Base-by-base conservation (phyloP, 2,113 vertebrate genomes). In the Chascanopsetta lugubris region DNA sequence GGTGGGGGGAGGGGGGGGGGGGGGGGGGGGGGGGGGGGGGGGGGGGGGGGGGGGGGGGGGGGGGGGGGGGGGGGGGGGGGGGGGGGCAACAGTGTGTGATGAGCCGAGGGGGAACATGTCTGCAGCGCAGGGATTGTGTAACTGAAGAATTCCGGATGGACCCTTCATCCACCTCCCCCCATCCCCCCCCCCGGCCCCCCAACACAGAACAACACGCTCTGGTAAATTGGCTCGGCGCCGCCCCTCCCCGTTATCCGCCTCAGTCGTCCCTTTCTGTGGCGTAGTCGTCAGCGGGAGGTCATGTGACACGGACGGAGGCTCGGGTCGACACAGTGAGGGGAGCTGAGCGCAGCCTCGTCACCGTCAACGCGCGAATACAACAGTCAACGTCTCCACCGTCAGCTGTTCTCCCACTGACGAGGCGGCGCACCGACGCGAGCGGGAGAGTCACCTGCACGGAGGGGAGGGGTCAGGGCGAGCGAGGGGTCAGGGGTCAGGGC, bases 181-280 rank as follows among this genome's bases (percentile, higher is more conserved):
- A 62, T 59, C 15, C 8, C 22, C 46, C 24, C 48, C 24, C 15
- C 18, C 3, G 29, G 29, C 5, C 5, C 29, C 29, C 29, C 5
- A 8, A 5, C 29, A 30, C 5, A 30, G 29, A 30, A 30, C 5
- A 30, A 30, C 29, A 30, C 29, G 8, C 29, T 30, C 4, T 30
- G 5, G 4, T 8, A 30, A 30, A 30, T 30, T 30, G 29, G 29
- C 29, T 30, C 4, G 5, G 29, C 5, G 29, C 29, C 29, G 8
- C 29, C 5, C 8, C 8, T 8, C 8, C 29, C 29, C 29, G n/a
- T n/a, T n/a, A n/a, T 69, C 48, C 32, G 46, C 68, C 47, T 78
- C 84, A 77, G 80, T 73, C 55, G 74, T 67, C 42, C 61, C 58
- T 72, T 84, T 86, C 56, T 77, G 60, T 63, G 49, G 47, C 62